Base-by-base conservation (phyloP, 2,888 invertebrate species). In the Epinotia nisella region DNA sequence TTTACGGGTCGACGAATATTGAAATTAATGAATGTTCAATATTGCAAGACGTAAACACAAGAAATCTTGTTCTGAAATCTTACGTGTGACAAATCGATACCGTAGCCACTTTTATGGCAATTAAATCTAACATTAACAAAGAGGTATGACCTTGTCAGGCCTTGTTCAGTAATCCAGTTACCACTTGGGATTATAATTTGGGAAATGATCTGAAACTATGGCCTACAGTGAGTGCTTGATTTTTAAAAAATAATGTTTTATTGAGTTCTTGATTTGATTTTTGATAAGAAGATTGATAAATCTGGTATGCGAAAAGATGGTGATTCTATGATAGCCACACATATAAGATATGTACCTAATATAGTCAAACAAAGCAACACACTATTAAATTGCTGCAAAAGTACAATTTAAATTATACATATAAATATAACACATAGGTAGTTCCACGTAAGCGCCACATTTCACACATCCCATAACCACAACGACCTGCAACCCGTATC, bases 401-500 rank as follows among this genome's bases (percentile, higher is more conserved):
- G 39, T 19, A 65, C 53, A 62, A 29, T 24, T 29, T 11, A 59
- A 17, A 62, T 2, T 17, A 51, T 3, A 62, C 11, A 62, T 62
- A 4, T 15, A 55, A 65, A 62, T 62, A 4, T 15, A 55, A 65
- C 39, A 55, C 17, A 59, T 15, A 59, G 39, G 1, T n/a, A n/a
- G n/a, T 19, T 55, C 13, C 24, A 56, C 45, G n/a, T 67, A 61
- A 35, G 24, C 67, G 19, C 51, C 13, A 55, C 49, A 60, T 21
- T 39, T 56, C 62, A 74, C 67, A 77, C 75, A 69, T 75, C 62
- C 59, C 41, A 55, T 55, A 64, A 74, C 66, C 74, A 62, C 29
- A 60, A n/a, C 35, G 15, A 41, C 45, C n/a, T 19, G 41, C 3
- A 62, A 39, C 35, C 49, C 10, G 70, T 76, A 75, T 85, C 92